These are phyloP conservation scores for Shargacucullia verbasci DNA, from an alignment of 2,888 invertebrate genomes.

Conservation along the genomic window DNA sequence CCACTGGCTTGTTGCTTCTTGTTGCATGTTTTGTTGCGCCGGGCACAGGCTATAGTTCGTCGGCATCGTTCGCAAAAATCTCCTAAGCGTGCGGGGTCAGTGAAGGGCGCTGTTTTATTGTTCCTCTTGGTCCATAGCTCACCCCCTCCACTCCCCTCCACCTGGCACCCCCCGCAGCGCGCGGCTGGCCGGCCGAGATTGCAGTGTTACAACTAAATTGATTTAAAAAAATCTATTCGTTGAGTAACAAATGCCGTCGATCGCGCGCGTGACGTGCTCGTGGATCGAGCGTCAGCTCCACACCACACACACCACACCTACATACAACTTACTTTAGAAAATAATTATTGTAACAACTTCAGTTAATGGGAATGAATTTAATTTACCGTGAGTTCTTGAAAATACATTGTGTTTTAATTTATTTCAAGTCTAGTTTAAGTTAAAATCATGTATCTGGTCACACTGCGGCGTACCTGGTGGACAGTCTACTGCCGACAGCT, in stretches of 20 bases:
- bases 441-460: too few species aligned
- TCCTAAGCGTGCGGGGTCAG: conserved; percentile 6
- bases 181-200: conserved; percentile 34
- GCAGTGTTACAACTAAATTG: conserved; percentile 52
- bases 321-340: too few species aligned
- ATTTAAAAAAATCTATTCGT: conserved; percentile 36
- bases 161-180: background rate
- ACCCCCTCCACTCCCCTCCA: background rate
- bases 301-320: too few species aligned
- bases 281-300: background rate
- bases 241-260: background rate
- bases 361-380: too few species aligned
- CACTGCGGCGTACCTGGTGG: too few species aligned
- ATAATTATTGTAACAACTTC: too few species aligned
- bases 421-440: too few species aligned
- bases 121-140: conserved; percentile 12
- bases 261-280: background rate
- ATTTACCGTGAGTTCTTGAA: too few species aligned
- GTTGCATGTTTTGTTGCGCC: too few species aligned
- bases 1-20: too few species aligned
- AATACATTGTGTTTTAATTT: too few species aligned
- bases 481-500: too few species aligned
- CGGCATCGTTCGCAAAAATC: conserved; percentile 2
- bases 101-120: conserved; percentile 10
- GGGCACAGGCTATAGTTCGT: background rate